Evolutionary conservation across 2,113 vertebrate genomes (phyloP).

Genomic region (Nibea coibor): DNA sequence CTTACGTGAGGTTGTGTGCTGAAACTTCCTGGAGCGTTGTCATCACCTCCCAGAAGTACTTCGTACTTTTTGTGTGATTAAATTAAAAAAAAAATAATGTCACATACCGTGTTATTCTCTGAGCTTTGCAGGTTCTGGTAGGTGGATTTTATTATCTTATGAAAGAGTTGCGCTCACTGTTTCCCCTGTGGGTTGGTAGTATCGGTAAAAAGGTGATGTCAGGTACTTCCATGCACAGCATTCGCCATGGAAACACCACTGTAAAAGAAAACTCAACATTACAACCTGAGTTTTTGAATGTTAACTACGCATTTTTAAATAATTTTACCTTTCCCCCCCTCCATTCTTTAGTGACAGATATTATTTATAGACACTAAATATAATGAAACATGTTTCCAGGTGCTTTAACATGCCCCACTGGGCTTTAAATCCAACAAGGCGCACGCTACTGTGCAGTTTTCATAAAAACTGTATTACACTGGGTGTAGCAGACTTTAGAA

Average conservation of each 20-base stretch:
- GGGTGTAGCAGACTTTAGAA: slow-evolving; percentile 8
- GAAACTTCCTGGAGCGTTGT: neutral
- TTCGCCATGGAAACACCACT: neutral
- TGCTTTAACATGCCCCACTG: neutral
- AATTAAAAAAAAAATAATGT: too few relatives aligned
- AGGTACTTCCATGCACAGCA: neutral
- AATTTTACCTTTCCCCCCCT: neutral
- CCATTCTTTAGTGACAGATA: neutral
- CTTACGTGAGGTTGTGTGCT: neutral
- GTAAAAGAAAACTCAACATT: neutral
- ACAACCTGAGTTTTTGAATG: neutral
- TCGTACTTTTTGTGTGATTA: neutral
- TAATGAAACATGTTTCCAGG: slow-evolving; percentile 9
- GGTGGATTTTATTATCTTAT: neutral
- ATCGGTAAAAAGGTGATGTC: neutral
- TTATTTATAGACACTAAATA: neutral
- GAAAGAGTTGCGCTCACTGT: neutral
- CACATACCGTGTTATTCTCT: neutral
- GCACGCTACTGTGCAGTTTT: slow-evolving; percentile 20
- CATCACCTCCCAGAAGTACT: neutral
- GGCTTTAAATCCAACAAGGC: slow-evolving; percentile 11
- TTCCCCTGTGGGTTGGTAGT: neutral
- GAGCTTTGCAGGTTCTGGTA: neutral
- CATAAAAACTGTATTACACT: slow-evolving; percentile 24
- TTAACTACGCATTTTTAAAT: neutral